Evolutionary conservation across 2,888 invertebrate species (phyloP).

Genomic region (Bruchidius siliquastri): DNA sequence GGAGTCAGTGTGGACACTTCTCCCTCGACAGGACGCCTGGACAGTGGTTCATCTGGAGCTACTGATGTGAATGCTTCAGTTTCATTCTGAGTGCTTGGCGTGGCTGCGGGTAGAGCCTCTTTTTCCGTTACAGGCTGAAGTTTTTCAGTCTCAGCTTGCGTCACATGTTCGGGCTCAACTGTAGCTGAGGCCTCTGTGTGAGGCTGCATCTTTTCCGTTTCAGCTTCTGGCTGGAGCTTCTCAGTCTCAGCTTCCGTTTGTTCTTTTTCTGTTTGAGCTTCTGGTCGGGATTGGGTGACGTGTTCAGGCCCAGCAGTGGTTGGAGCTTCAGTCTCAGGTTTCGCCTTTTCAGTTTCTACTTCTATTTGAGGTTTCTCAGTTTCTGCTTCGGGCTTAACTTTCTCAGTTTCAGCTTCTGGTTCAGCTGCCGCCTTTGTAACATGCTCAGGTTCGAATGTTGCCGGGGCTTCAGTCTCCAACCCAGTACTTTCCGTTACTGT

Average conservation of each 20-base stretch:
- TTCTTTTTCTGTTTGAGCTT: neutral
- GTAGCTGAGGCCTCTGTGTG: neutral
- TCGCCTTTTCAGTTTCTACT: neutral
- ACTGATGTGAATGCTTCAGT: conserved; percentile 24
- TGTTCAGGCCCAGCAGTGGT: neutral
- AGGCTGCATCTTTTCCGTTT: neutral
- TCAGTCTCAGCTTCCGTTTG: neutral
- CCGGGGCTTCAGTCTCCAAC: conserved; percentile 13
- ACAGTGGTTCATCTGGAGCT: conserved; percentile 18
- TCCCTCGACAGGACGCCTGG: conserved; percentile 27
- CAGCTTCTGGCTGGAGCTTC: neutral
- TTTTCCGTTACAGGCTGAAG: conserved; percentile 4
- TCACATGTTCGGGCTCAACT: neutral
- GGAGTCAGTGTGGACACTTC: conserved; percentile 36
- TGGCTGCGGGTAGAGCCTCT: conserved; percentile 13
- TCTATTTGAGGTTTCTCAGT: conserved; percentile 7
- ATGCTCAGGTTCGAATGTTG: conserved; percentile 5
- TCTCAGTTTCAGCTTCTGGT: conserved; percentile 12
- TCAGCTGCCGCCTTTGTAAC: conserved; percentile 11
- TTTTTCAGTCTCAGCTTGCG: neutral
- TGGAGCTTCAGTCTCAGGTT: neutral
- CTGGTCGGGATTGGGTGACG: neutral
- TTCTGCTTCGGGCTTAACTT: conserved; percentile 6
- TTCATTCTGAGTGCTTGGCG: conserved; percentile 12
- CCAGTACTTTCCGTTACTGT: conserved; percentile 4